Percentiles rank a stretch among this genome's conserved stretches.
Evolutionary conservation across 2,113 vertebrate genomes (phyloP).

Genomic region (Pelvicachromis taeniatus): DNA sequence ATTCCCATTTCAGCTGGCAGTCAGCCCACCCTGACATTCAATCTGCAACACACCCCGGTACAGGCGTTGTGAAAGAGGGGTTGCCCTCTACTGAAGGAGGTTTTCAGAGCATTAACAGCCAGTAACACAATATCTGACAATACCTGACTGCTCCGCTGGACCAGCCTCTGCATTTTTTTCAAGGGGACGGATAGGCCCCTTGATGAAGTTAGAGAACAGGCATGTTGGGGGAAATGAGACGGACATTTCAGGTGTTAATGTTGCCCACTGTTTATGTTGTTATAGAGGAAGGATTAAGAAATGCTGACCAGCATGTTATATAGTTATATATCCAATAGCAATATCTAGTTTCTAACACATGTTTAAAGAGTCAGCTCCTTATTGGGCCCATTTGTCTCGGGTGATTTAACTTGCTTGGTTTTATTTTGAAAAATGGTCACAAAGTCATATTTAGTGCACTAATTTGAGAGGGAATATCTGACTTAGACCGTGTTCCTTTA

Average conservation of each 20-base stretch:
- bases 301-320: not conserved
- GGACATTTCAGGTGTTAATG: not conserved
- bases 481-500: not conserved
- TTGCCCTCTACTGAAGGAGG: conserved; percentile 60
- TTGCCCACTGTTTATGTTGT: conserved; percentile 11
- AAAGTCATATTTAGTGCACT: not conserved
- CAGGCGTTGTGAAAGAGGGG: conserved; percentile 40
- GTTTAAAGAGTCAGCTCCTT: not conserved
- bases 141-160: conserved; percentile 24
- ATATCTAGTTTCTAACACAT: not conserved
- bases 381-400: not conserved
- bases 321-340: not conserved
- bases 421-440: not conserved
- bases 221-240: conserved; percentile 7
- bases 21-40: conserved; percentile 53
- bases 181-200: conserved; percentile 1
- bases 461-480: not conserved
- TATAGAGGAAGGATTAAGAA: not conserved
- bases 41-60: conserved; percentile 48
- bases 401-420: not conserved
- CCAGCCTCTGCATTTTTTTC: conserved; percentile 33
- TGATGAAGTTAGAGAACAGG: conserved; percentile 2
- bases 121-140: conserved; percentile 61
- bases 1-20: conserved; percentile 41
- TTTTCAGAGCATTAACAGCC: conserved; percentile 57